Evolutionary conservation across 2,888 invertebrate species (phyloP).

Genomic region (Dynastes maya): DNA sequence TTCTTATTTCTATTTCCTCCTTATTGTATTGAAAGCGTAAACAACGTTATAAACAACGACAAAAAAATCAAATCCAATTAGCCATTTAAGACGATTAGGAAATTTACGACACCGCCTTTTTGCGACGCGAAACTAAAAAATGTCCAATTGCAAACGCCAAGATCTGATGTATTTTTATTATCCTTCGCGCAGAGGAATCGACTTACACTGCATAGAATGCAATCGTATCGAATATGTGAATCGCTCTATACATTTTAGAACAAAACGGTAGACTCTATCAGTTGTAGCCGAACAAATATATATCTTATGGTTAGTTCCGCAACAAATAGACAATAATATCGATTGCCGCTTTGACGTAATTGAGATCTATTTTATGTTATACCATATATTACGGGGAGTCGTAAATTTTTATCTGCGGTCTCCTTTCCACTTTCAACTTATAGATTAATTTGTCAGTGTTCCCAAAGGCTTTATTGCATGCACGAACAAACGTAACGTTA

Average conservation of each 20-base stretch:
- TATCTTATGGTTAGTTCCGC: conserved; percentile 26
- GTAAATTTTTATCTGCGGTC: conserved; percentile 46
- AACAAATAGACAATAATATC: conserved; percentile 49
- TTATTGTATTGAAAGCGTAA: background rate
- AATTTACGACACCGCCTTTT: conserved; percentile 1
- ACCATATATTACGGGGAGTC: conserved; percentile 39
- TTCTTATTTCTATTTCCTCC: background rate
- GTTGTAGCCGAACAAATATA: conserved; percentile 27
- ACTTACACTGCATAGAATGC: conserved; percentile 36
- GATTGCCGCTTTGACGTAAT: conserved; percentile 47
- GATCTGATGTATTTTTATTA: conserved; percentile 37
- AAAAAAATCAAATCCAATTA: conserved; percentile 24
- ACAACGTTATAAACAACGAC: conserved; percentile 1
- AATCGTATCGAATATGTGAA: conserved; percentile 33
- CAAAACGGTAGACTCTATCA: conserved; percentile 12
- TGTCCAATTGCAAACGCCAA: conserved; percentile 21
- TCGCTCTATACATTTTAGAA: conserved; percentile 20
- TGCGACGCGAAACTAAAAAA: conserved; percentile 8
- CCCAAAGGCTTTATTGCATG: background rate
- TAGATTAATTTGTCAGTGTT: conserved; percentile 25
- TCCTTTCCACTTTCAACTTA: conserved; percentile 43
- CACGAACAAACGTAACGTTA: background rate
- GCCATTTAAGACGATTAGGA: conserved; percentile 13
- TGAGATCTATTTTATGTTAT: conserved; percentile 49
- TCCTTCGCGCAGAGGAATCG: conserved; percentile 8